Conservation (phyloP, 2,797 vertebrate species). For the Neosalanx taihuensis region DNA sequence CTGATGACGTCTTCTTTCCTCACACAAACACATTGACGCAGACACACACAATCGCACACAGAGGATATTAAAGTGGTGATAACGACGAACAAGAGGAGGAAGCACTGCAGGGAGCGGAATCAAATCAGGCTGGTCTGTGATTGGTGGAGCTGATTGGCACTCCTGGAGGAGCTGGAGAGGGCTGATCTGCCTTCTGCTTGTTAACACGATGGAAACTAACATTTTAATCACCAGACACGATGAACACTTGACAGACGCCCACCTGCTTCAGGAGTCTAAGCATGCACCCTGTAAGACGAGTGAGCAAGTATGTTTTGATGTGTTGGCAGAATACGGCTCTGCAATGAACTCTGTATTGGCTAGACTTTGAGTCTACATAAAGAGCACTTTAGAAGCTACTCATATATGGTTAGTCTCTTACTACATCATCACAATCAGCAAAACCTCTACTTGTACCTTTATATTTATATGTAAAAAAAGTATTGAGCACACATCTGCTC, state of each 20-base stretch:
- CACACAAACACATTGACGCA: not conserved
- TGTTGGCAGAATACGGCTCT: too few relatives aligned
- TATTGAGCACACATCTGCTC: too few relatives aligned
- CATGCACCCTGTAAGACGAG: not conserved
- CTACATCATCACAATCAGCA: too few relatives aligned
- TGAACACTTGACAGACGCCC: not conserved
- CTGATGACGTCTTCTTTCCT: not conserved
- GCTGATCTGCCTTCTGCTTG: not conserved
- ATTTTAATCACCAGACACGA: not conserved
- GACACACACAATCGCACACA: not conserved
- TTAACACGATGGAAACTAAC: not conserved
- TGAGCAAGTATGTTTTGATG: too few relatives aligned
- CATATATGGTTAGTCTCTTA: too few relatives aligned
- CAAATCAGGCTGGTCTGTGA: constrained; percentile 2
- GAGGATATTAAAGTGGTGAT: not conserved
- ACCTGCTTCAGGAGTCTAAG: not conserved
- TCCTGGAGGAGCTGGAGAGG: not conserved
- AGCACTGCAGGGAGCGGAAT: not conserved
- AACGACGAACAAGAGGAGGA: not conserved
- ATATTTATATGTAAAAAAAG: too few relatives aligned
- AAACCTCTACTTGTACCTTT: too few relatives aligned
- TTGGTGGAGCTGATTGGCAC: not conserved
- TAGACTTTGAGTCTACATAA: too few relatives aligned
- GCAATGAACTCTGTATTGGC: too few relatives aligned
- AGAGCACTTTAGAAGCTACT: too few relatives aligned